Base-by-base conservation (phyloP, 2,113 vertebrate genomes). In the Seriola quinqueradiata region DNA sequence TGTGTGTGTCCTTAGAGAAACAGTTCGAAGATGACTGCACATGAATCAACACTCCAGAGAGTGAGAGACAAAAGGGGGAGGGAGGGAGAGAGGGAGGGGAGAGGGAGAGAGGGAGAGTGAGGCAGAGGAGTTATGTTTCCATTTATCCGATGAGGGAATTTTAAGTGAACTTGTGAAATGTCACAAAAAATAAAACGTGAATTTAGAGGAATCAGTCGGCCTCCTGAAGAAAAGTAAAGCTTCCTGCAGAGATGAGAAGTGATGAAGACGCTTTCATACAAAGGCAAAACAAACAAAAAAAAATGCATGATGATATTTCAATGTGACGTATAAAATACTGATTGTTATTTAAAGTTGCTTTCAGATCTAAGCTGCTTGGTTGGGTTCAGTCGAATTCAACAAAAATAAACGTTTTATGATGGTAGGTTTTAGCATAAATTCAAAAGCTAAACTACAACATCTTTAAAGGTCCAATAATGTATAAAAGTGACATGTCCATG, bases 31-130 rank as follows among this genome's bases (percentile, higher is more conserved):
- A 82, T 42, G 75, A 32, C 57, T 2, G 61, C 52, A 19, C 58
- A 42, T 68, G 48, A 87, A 72, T 65, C 46, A 57, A 67, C 57
- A 23, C 75, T 59, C 48, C 70, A 32, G 42, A 44, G 73, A 82
- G 76, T 8, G 2, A 17, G 64, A 25, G 23, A 50, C 14, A 48
- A 66, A 14, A 25, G 67, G 28, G 19, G n/a, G 40, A 58, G 19
- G n/a, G 12, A 60, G 40, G 28, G 40, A 32, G 34, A 32, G 73
- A 82, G 76, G 9, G 2, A 17, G 17, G 21, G 16, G 50, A 28
- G 48, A 21, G 50, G 19, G 1, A 25, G 16, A 12, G 36, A 60
- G 17, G 21, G 16, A 59, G 40, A 25, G 16, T 8, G 48, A 21
- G 50, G 19, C 6, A 25, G 16, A 12, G 36, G 52, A 58, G 65